These are phyloP conservation scores for Hybognathus amarus DNA, from an alignment of 2,797 vertebrate genomes.

Conservation along the genomic window DNA sequence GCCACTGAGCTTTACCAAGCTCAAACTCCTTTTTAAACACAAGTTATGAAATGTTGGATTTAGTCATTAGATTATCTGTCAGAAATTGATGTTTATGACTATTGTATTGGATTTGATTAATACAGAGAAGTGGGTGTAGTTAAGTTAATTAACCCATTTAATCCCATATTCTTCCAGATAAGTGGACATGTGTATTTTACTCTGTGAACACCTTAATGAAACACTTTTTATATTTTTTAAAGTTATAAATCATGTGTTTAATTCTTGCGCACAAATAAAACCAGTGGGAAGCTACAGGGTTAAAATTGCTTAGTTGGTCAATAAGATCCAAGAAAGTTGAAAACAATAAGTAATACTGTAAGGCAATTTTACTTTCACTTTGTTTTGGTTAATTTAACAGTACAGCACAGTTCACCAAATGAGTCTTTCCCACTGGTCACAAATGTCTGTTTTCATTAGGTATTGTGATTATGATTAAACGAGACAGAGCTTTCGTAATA, in stretches of 20 bases:
- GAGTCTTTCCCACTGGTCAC: not conserved
- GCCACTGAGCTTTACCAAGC: not conserved
- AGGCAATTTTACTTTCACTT: not conserved
- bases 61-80: not conserved
- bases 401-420: not conserved
- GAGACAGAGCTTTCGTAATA: not conserved
- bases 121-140: not conserved
- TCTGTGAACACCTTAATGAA: not conserved
- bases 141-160: not conserved
- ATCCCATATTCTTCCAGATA: not conserved
- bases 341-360: not conserved
- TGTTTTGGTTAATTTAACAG: not conserved
- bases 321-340: not conserved
- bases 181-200: not conserved
- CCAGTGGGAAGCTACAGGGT: not conserved
- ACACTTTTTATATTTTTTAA: not conserved
- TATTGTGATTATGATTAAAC: not conserved
- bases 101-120: not conserved
- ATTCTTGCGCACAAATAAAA: not conserved
- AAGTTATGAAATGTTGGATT: conserved; percentile 21
- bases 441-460: not conserved
- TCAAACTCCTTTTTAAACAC: not conserved
- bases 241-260: not conserved
- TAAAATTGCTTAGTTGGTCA: not conserved
- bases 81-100: not conserved